A percentile compares a stretch with the other conserved stretches of the same genome.
phyloP scores from a whole-genome alignment of 1,140 invertebrate species.

The Drosophila ironensis region DNA sequence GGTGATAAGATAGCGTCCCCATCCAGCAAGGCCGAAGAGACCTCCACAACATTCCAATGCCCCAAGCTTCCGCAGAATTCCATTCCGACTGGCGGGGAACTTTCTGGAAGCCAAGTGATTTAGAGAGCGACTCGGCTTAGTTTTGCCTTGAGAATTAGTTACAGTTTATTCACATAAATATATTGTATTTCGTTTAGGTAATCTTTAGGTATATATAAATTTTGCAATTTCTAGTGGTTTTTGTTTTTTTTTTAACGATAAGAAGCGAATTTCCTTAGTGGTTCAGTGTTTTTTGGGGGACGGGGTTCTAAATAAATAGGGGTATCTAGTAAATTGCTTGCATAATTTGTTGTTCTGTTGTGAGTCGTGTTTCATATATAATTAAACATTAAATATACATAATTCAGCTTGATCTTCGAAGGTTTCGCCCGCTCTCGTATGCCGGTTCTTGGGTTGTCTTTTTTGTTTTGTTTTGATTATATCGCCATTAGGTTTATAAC shows the following conservation, averaged over 20 bases:
- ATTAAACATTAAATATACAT: conserved; percentile 76
- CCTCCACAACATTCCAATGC: conserved; percentile 1
- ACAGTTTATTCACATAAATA: conserved; percentile 80
- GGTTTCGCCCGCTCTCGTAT: conserved; percentile 17
- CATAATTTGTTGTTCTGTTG: conserved; percentile 41
- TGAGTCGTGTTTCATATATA: conserved; percentile 49
- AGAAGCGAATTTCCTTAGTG: conserved; percentile 66
- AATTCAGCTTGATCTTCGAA: conserved; percentile 42
- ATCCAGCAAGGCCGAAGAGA: neutral
- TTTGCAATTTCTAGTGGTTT: conserved; percentile 51
- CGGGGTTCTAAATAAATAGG: conserved; percentile 73
- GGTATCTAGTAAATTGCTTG: conserved; percentile 68
- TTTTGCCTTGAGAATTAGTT: conserved; percentile 79
- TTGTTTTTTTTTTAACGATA: conserved; percentile 53
- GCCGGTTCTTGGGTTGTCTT: conserved; percentile 29
- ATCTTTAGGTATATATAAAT: conserved; percentile 53
- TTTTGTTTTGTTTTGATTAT: conserved; percentile 75
- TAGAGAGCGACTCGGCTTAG: conserved; percentile 12
- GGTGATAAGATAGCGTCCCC: conserved; percentile 16
- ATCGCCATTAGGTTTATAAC: conserved; percentile 70
- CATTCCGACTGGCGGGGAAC: neutral
- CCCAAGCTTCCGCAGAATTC: neutral
- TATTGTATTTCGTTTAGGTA: conserved; percentile 57
- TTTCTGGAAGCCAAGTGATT: conserved; percentile 9
- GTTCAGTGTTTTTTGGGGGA: no score